phyloP scores from a whole-genome alignment of 1,140 invertebrate species.

The Leptestheria dahalacensis region DNA sequence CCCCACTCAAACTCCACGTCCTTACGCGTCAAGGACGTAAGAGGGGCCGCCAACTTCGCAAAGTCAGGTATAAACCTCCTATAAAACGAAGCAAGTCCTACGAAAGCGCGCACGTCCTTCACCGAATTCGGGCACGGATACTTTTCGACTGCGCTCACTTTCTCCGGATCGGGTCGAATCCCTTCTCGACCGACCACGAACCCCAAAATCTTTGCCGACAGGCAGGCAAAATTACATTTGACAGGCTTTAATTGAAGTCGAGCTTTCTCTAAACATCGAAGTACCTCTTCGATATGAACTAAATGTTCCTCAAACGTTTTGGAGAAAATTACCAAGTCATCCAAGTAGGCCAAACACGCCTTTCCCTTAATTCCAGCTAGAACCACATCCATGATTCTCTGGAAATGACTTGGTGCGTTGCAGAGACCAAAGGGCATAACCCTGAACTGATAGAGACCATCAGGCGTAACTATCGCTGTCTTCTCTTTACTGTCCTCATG shows the following conservation, averaged over 20 bases:
- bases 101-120: conserved; percentile 10
- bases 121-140: not conserved
- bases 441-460: conserved; percentile 19
- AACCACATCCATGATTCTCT: conserved; percentile 10
- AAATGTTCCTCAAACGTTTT: conserved; percentile 7
- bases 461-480: conserved; percentile 22
- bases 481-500: conserved; percentile 26
- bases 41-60: conserved; percentile 16
- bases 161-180: conserved; percentile 8
- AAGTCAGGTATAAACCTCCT: conserved; percentile 20
- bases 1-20: conserved; percentile 1
- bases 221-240: conserved; percentile 5
- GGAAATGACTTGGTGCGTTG: no score
- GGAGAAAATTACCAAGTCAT: conserved; percentile 10
- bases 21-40: conserved; percentile 17
- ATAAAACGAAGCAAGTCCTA: conserved; percentile 13
- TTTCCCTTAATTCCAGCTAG: not conserved
- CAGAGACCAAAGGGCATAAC: no score
- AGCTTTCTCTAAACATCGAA: no score
- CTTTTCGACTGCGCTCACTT: no score
- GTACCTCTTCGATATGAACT: no score
- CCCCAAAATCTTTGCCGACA: conserved; percentile 8
- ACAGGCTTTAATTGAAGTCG: not conserved
- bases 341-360: conserved; percentile 1
- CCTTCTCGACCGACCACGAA: conserved; percentile 3